Percentiles rank a stretch among this genome's conserved stretches.
Evolutionary conservation across 2,797 vertebrate species (phyloP).

Genomic region (Diceros bicornis): DNA sequence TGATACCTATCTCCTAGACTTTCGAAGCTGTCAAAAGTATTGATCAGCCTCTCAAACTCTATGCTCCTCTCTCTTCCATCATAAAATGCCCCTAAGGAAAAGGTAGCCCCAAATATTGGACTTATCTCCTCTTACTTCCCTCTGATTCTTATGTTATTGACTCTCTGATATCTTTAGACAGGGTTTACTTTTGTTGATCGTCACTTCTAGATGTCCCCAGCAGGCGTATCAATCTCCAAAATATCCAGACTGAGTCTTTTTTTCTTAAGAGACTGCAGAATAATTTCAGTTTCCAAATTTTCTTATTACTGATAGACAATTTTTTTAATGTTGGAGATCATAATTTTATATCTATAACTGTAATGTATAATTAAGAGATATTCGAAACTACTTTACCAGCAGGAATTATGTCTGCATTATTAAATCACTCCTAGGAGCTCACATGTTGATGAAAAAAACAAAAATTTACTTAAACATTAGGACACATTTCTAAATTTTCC

Average conservation of each 20-base stretch:
- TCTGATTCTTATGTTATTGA: background rate
- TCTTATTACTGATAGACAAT: background rate
- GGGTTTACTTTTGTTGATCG: background rate
- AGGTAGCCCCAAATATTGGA: background rate
- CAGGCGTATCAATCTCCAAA: background rate
- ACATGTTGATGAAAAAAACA: background rate
- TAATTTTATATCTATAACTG: background rate
- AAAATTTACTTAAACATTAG: background rate
- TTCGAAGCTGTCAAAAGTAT: background rate
- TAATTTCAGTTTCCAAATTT: background rate
- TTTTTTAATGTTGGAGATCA: conserved; percentile 23
- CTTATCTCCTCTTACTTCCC: background rate
- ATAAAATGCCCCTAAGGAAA: background rate
- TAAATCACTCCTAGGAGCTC: background rate
- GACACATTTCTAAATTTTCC: conserved; percentile 41
- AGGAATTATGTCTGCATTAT: background rate
- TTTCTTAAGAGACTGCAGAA: background rate
- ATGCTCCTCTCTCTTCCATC: background rate
- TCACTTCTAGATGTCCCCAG: background rate
- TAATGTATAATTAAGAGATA: background rate
- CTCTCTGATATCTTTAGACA: background rate
- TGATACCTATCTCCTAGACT: background rate
- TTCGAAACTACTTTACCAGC: background rate
- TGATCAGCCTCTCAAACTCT: background rate
- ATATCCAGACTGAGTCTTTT: background rate